Percentiles rank a stretch among this genome's conserved stretches.
Conservation (phyloP, 2,888 invertebrate species). For the Oithona nana region DNA sequence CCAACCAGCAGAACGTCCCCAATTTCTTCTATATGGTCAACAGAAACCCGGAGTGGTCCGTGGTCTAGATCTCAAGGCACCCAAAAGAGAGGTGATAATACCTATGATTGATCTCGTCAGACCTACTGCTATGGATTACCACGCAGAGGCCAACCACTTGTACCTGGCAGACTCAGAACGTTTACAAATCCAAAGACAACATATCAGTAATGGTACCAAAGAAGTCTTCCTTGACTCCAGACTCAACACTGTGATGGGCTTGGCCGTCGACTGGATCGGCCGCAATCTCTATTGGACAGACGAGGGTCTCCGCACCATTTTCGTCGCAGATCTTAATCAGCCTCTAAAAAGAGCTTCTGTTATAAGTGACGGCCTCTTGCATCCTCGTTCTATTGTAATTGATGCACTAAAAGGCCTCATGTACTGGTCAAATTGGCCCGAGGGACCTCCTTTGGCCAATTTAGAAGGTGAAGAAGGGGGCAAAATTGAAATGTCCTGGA, state of each 20-base stretch:
- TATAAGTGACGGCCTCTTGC: constrained; percentile 35
- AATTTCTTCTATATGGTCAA: constrained; percentile 5
- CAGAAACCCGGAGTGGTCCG: constrained; percentile 8
- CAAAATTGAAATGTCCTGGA: constrained; percentile 45
- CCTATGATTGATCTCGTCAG: constrained; percentile 4
- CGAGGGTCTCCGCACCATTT: constrained; percentile 44
- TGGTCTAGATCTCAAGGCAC: not conserved
- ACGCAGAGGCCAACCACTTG: constrained; percentile 2
- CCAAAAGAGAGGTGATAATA: not conserved
- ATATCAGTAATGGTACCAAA: constrained; percentile 55
- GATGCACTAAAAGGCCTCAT: constrained; percentile 48
- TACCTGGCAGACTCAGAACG: constrained; percentile 30
- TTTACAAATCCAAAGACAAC: constrained; percentile 46
- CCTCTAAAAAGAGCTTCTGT: constrained; percentile 37
- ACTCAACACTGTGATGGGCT: constrained; percentile 45
- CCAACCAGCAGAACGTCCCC: not conserved
- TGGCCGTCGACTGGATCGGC: constrained; percentile 68
- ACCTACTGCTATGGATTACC: constrained; percentile 10
- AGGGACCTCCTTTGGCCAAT: constrained; percentile 28
- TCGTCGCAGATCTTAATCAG: constrained; percentile 44
- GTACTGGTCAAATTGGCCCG: constrained; percentile 57
- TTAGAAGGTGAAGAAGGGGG: constrained; percentile 28
- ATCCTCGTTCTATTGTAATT: constrained; percentile 47
- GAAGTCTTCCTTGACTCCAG: constrained; percentile 39
- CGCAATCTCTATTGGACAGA: constrained; percentile 60